These are phyloP conservation scores for Pterocles orientalis DNA, from an alignment of 2,113 vertebrate genomes.

Conservation along the genomic window DNA sequence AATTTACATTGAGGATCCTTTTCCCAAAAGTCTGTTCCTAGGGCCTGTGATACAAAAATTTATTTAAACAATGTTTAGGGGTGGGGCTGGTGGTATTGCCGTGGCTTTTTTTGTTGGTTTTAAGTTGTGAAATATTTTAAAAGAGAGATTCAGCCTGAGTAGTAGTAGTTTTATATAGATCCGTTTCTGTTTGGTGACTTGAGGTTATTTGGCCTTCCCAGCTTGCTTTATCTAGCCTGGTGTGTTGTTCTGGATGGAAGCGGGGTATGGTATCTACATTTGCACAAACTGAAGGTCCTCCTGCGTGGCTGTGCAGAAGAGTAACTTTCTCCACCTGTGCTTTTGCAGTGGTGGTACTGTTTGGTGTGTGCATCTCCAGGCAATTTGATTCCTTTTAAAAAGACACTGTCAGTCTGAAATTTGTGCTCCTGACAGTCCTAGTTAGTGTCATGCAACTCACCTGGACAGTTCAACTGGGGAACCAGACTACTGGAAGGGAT, in stretches of 20 bases:
- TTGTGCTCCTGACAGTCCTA: not conserved
- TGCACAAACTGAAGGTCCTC: not conserved
- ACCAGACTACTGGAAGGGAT: not conserved
- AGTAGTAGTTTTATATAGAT: not conserved
- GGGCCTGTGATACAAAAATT: not conserved
- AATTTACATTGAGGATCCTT: not conserved
- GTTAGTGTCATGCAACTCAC: not conserved
- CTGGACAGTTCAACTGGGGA: not conserved
- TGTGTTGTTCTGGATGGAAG: not conserved
- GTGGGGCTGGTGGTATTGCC: not conserved
- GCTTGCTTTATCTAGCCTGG: not conserved
- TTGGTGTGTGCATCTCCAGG: not conserved
- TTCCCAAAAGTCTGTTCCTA: not conserved
- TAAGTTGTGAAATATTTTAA: not conserved
- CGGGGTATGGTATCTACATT: not conserved
- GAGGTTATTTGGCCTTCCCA: not conserved
- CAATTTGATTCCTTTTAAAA: not conserved
- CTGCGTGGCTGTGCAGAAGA: not conserved
- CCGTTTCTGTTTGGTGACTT: accelerated
- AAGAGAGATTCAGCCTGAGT: not conserved
- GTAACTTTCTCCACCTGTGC: not conserved
- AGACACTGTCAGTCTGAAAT: not conserved
- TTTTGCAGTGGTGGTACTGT: not conserved
- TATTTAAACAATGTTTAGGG: not conserved
- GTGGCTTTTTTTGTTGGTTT: not conserved